A percentile compares a stretch with the other conserved stretches of the same genome.
These are phyloP conservation scores for Chaetodon auriga DNA, from an alignment of 2,113 vertebrate genomes.

Conservation along the genomic window DNA sequence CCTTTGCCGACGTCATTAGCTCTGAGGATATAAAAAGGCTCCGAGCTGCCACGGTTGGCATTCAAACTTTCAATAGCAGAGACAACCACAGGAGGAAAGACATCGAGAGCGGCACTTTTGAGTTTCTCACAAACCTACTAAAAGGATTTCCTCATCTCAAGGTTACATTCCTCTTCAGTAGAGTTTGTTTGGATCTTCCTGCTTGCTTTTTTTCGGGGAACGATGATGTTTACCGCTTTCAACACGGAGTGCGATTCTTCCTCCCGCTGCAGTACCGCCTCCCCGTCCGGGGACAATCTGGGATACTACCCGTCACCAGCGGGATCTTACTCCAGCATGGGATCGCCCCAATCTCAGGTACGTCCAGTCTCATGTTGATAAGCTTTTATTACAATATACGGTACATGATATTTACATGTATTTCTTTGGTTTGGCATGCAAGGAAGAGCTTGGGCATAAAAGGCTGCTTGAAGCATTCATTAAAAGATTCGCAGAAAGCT, in stretches of 20 bases:
- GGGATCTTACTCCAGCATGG: conserved; percentile 92
- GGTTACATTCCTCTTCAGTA: conserved; percentile 1
- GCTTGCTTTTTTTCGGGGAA: conserved; percentile 20
- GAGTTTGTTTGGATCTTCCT: conserved; percentile 46
- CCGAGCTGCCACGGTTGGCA: conserved; percentile 24
- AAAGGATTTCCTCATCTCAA: conserved; percentile 50
- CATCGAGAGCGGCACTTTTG: not conserved
- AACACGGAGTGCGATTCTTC: conserved; percentile 92
- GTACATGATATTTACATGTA: not conserved
- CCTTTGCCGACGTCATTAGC: conserved; percentile 64
- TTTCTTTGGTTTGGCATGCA: not conserved
- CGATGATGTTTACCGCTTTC: conserved; percentile 92
- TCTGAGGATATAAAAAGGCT: conserved; percentile 52
- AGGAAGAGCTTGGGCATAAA: not conserved
- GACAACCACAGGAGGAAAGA: not conserved
- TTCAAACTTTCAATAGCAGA: conserved; percentile 69
- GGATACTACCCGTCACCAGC: conserved; percentile 90
- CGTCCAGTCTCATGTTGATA: conserved; percentile 43
- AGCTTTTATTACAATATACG: not conserved
- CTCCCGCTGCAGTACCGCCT: conserved; percentile 96
- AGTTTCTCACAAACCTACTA: conserved; percentile 31
- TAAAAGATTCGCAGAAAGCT: not conserved
- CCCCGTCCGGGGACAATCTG: conserved; percentile 89
- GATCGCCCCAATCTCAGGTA: conserved; percentile 92
- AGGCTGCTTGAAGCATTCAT: not conserved